Evolutionary conservation across 1,140 invertebrate species (phyloP), one percentile per base, ranked within the genome.

Genomic region (Intoshia linei): DNA sequence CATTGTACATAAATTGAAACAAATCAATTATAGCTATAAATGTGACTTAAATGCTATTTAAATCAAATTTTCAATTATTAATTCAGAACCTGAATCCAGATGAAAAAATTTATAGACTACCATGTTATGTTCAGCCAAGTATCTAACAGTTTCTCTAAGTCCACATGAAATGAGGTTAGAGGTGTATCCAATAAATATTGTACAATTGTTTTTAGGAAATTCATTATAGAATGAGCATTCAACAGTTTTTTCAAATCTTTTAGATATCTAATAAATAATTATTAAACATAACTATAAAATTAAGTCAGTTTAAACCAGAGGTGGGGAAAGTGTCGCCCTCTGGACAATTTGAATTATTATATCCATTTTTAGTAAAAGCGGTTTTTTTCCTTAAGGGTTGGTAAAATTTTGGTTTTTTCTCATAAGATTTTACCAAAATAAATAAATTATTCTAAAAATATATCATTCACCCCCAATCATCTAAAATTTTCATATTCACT

Each of bases 161-260:
- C 90, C 90, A 38, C 72, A 75, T 0, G 83, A 93, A 7, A 81
- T 72, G 64, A 98, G 72, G 54, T 98, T 98, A 0, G 84, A 95
- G 4, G 90, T 98, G 51, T 74, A 98, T 1, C 83, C 83, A 37
- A 98, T 58, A 56, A 98, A 98, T 50, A 98, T 78, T 4, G 84
- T 92, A 54, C 84, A 93, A 42, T 55, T 55, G 14, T 43, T 47
- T 31, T 40, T 41, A 34, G 48, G 23, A 49, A 25, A 38, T 50
- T 50, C 1, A 44, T 41, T 29, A 48, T 42, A 25, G 45, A 40
- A 15, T 23, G 18, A 4, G 40, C 42, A 2, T 50, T 43, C 37
- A 7, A 47, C 41, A 7, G 53, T n/a, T 10, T 39, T 39, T 38
- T 49, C 40, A 23, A 48, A 33, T 40, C 54, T 56, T 25, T 48